Conservation (phyloP, 2,888 invertebrate species). For the Microctonus aethiopoides region DNA sequence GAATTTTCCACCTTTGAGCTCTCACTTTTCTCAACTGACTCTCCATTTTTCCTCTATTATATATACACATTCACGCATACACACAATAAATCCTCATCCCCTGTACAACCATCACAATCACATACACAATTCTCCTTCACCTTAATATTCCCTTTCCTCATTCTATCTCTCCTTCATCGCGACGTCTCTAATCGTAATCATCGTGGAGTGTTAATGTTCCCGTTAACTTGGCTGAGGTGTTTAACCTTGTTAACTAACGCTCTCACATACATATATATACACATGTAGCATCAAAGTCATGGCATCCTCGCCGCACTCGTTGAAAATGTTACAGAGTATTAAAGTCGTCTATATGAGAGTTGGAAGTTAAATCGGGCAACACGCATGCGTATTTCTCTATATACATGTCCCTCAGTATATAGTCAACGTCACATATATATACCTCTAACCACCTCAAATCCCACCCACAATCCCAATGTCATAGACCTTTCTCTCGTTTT, state of each 20-base stretch:
- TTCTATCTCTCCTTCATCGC: conserved; percentile 43
- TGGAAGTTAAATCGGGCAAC: conserved; percentile 28
- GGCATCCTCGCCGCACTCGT: conserved; percentile 22
- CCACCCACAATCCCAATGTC: conserved; percentile 8
- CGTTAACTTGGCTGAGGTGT: conserved; percentile 66
- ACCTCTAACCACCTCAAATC: conserved; percentile 10
- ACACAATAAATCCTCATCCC: background rate
- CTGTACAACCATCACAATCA: conserved; percentile 28
- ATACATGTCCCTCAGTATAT: background rate
- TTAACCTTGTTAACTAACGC: conserved; percentile 66
- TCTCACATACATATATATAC: conserved; percentile 13
- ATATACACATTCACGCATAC: too few species aligned
- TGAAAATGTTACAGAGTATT: background rate
- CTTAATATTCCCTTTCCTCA: conserved; percentile 45
- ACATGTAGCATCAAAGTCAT: conserved; percentile 25
- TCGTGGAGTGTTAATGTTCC: conserved; percentile 66
- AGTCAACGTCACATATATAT: conserved; percentile 9
- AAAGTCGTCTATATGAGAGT: conserved; percentile 19
- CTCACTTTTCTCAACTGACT: conserved; percentile 55
- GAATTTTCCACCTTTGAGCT: conserved; percentile 49
- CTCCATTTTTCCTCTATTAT: conserved; percentile 1
- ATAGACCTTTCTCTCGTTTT: background rate
- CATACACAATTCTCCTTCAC: conserved; percentile 26
- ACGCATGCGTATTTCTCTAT: conserved; percentile 42
- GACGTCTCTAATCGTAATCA: conserved; percentile 66